Evolutionary conservation across 2,797 vertebrate species (phyloP), one percentile per base, ranked within the genome.

Genomic region (Coccyzus lansbergi): DNA sequence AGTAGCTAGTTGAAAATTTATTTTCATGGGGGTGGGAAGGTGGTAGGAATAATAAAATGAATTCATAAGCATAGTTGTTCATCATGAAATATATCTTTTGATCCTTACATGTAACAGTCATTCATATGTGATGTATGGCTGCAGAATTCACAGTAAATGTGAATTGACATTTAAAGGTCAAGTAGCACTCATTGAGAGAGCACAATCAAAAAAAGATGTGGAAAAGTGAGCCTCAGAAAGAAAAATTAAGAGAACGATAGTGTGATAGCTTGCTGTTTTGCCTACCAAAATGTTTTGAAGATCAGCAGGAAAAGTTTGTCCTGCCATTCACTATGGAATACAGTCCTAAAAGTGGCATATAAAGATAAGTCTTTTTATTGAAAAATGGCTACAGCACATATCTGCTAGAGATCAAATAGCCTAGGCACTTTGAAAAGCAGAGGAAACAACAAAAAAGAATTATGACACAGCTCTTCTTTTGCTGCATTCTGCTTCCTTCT

Each of bases 91-190:
- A 10, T 6, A n/a, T 42, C 52, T 81, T 64, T 81, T 77, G 70
- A 82, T 90, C 94, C 78, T 81, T 65, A 38, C 9, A 17, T 85
- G 20, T 65, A 78, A 82, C 76, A 81, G 63, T 79, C 68, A 63
- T 84, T 86, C 88, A 85, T 59, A 52, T 29, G 34, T 21, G 70
- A 40, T 82, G 3, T 25, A 31, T 49, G 64, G 80, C 44, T 81
- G 62, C 70, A 76, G 62, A 86, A 25, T 63, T 89, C 84, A 52
- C 68, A 81, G 68, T 29, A 86, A 85, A 83, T 52, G 7, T 59
- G 78, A 94, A 92, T 89, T 96, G 89, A 80, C 79, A 92, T 96
- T 96, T 95, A 95, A 95, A 97, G 79, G 75, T 95, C 86, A 83
- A 76, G 64, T 64, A 79, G 34, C 58, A 82, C 38, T 78, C 44